Conservation (phyloP, 2,113 vertebrate genomes). For the Oxyruncus cristatus region DNA sequence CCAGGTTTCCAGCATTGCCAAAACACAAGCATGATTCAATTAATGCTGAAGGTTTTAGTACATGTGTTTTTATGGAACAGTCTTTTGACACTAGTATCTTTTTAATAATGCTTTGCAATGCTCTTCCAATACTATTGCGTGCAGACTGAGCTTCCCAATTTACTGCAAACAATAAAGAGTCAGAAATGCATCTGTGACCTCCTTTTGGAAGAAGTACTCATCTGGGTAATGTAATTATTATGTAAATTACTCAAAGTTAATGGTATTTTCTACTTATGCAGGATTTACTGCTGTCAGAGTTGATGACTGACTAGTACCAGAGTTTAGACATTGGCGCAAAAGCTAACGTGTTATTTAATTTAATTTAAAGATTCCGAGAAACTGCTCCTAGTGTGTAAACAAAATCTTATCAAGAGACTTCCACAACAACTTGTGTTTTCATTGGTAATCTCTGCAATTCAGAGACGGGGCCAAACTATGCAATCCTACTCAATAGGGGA, state of each 20-base stretch:
- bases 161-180: conserved; percentile 31
- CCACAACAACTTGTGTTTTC: not conserved
- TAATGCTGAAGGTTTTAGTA: conserved; percentile 62
- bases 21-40: conserved; percentile 72
- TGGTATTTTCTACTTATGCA: conserved; percentile 35
- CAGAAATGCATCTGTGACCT: conserved; percentile 25
- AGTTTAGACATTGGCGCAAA: not conserved
- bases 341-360: not conserved
- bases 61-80: conserved; percentile 61
- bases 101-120: conserved; percentile 30
- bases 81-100: conserved; percentile 51
- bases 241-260: conserved; percentile 46
- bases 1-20: conserved; percentile 56
- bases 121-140: conserved; percentile 45
- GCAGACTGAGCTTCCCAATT: conserved; percentile 42
- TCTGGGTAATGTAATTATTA: conserved; percentile 57
- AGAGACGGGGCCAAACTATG: not conserved
- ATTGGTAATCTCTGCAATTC: not conserved
- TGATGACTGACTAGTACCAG: not conserved
- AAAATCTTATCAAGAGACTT: conserved; percentile 9
- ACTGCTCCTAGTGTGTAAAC: not conserved
- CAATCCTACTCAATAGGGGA: not conserved
- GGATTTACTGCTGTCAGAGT: conserved; percentile 41
- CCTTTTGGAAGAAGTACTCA: conserved; percentile 32
- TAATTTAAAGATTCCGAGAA: conserved; percentile 24